Base-by-base conservation (phyloP, 2,888 invertebrate genomes). In the Lasius platythorax region DNA sequence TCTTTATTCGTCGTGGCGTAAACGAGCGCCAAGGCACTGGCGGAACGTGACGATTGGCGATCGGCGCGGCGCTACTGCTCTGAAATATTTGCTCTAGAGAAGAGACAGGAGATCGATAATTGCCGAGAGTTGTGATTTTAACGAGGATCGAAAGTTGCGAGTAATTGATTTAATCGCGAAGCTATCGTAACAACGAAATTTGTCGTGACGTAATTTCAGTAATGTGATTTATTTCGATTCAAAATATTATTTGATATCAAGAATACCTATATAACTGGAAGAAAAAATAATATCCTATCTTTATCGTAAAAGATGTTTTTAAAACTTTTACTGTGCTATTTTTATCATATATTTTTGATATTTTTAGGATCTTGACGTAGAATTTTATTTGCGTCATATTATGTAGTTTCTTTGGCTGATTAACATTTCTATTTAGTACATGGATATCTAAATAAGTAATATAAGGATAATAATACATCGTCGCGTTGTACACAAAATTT, bases 1-100 rank as follows among this genome's bases (percentile, higher is more conserved):
- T 76, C 53, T 66, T 76, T 50, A 53, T 53, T 66, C 53, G 28
- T 76, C 53, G 37, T 53, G 53, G 74, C 46, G 46, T 30, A 66
- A 66, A 53, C 12, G 40, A 50, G 37, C 28, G 64, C 23, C 75
- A 64, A 50, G 50, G 3, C 40, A 66, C 37, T 37, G 66, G 37
- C 28, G 53, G 37, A 66, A 66, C 28, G 66, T 46, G 30, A 73
- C n/a, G 73, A 73, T 67, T 33, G n/a, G n/a, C 50, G n/a, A 1
- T 67, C 63, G 63, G 5, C 11, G 5, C 11, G 33, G 0, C 43
- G n/a, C 12, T 23, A 11, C 12, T 23, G 23, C 23, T 18, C 18
- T 76, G 15, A 76, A 53, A 76, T 66, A 53, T 66, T 53, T 37
- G 2, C 37, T 11, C 37, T 18, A 0, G 15, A 66, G 12, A 66